Base-by-base conservation (phyloP, 2,888 invertebrate species). In the Drosophila putrida region DNA sequence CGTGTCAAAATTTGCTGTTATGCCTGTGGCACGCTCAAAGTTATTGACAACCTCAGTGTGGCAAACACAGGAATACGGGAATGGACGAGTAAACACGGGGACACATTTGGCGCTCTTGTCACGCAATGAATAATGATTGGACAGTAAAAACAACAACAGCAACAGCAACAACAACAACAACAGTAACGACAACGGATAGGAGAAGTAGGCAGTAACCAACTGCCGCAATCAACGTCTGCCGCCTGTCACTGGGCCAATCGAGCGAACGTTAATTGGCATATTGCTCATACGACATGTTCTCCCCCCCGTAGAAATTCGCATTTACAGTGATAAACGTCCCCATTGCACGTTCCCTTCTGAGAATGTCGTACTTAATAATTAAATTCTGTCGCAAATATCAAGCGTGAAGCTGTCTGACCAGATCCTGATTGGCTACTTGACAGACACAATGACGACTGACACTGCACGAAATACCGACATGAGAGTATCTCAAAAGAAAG, bases 51-150 rank as follows among this genome's bases (percentile, higher is more conserved):
- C 59, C 54, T 69, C 76, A 51, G 67, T 31, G 39, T 43, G 50
- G 62, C 54, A 62, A 55, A 33, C 27, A 63, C 68, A 50, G 49
- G 58, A 63, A 43, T 57, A 25, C 59, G 33, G 31, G 20, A 27
- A 31, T 33, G 47, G 27, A 36, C 53, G 35, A 25, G 61, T 44
- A 59, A 46, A 67, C 54, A 50, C 44, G 55, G 64, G 60, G 76
- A 75, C 69, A 75, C 87, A 76, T 81, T 88, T 88, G 73, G 75
- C 72, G 82, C 67, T 75, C 79, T 80, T 86, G 85, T 88, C 85
- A 86, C 87, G 89, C 89, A 83, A 84, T 88, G 88, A 85, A 85
- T 88, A 85, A 85, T 86, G 89, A 79, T 88, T 81, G 81, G 75
- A 71, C 81, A 72, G 69, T 51, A 67, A 58, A 55, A 44, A 27